Base-by-base conservation (phyloP, 2,888 invertebrate species). In the Bugulina stolonifera region DNA sequence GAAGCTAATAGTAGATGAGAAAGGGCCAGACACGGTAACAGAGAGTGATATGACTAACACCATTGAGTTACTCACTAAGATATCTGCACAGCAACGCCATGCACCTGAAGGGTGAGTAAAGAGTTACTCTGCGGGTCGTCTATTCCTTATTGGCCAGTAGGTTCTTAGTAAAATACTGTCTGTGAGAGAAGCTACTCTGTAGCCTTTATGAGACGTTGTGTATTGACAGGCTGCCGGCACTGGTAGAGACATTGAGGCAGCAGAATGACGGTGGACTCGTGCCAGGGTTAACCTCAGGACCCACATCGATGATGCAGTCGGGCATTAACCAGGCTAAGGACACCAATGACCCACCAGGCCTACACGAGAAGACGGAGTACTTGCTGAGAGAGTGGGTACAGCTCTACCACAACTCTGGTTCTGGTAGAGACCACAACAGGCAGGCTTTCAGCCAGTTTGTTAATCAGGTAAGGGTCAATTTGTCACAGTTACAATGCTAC, bases 361-460 rank as follows among this genome's bases (percentile, higher is more conserved):
- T 97, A 58, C 91, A 93, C 79, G 97, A 96, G 81, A 97, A 96
- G 84, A 95, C 96, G 0, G 98, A 99, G 84, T 92, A 88, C 78
- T 87, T 99, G 18, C 87, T 99, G 52, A 89, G 96, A 29, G 98
- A 99, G 81, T 99, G 99, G 99, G 92, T 97, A 23, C 89, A 89
- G 74, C 90, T 96, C 80, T 93, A 93, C 79, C 91, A 94, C 76
- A 81, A 81, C 10, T 81, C 83, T 0, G 79, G 93, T 0, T 90
- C 91, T 0, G 83, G 82, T 1, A 74, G 83, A 22, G 84, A 84
- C 77, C 81, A 81, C 74, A 81, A 80, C 72, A 95, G 95, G 84
- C 64, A 25, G 10, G 93, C 95, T 55, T 96, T 98, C 85, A 91
- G 92, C 75, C 86, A 93, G 77, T 97, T 97, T 85, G 94, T 98